These are phyloP conservation scores for Camelus bactrianus DNA, from an alignment of 2,113 vertebrate genomes.

Conservation along the genomic window DNA sequence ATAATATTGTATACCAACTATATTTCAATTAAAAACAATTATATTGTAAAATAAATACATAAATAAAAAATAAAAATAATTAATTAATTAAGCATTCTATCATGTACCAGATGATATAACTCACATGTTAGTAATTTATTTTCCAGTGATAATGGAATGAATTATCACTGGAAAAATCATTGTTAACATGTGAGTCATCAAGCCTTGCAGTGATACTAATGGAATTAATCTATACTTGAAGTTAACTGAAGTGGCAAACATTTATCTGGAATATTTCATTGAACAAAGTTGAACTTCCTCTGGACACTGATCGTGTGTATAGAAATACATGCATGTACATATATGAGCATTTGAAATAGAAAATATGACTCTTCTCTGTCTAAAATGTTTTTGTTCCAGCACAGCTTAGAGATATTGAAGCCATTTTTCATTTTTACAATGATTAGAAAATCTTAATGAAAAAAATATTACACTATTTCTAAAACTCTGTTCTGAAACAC, in stretches of 20 bases:
- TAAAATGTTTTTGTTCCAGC: conserved; percentile 24
- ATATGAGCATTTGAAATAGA: background rate
- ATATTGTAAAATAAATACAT: no score
- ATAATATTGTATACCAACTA: no score
- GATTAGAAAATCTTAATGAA: conserved; percentile 53
- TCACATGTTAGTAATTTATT: conserved; percentile 6
- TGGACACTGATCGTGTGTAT: background rate
- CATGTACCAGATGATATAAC: background rate
- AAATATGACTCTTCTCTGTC: background rate
- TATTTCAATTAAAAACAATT: no score
- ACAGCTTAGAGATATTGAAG: background rate
- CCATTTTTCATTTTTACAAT: conserved; percentile 40
- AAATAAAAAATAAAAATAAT: no score
- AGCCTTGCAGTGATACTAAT: background rate
- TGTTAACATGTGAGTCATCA: background rate
- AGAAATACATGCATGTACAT: background rate
- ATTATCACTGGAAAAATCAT: background rate
- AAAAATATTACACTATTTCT: background rate
- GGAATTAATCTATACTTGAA: background rate
- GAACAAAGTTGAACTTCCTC: background rate
- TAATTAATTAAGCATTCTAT: background rate
- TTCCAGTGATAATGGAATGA: background rate
- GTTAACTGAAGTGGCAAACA: background rate
- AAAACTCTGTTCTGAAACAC: conserved; percentile 47
- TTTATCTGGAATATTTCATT: background rate